Conservation (phyloP, 2,888 invertebrate genomes). For the Eledona agricola region DNA sequence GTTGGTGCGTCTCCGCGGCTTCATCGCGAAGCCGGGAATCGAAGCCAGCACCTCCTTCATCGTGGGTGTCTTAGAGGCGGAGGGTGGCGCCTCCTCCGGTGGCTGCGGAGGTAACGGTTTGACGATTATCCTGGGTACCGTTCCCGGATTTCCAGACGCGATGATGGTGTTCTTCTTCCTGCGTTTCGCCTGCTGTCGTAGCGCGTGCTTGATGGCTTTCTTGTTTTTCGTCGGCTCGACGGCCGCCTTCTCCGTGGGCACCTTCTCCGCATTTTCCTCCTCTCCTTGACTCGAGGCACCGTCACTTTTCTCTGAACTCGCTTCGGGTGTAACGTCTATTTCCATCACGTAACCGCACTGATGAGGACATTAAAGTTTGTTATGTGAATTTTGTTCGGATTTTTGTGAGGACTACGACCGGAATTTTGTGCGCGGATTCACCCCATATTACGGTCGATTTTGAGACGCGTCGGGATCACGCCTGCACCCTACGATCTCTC, state of each 20-base stretch:
- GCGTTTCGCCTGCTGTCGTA: slow-evolving; percentile 79
- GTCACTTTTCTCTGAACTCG: slow-evolving; percentile 53
- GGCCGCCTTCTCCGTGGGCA: slow-evolving; percentile 29
- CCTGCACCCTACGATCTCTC: slow-evolving; percentile 6
- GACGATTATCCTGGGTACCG: slow-evolving; percentile 81
- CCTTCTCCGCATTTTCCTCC: slow-evolving; percentile 47
- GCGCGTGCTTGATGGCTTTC: slow-evolving; percentile 79
- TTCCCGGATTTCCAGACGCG: slow-evolving; percentile 70
- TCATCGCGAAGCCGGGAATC: slow-evolving; percentile 87
- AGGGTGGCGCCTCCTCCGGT: slow-evolving; percentile 57
- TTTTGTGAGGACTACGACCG: slow-evolving; percentile 21
- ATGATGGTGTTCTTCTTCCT: slow-evolving; percentile 81
- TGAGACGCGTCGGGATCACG: slow-evolving; percentile 30
- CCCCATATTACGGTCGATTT: slow-evolving; percentile 50
- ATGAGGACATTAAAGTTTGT: slow-evolving; percentile 45
- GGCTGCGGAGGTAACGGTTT: slow-evolving; percentile 80
- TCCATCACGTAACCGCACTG: slow-evolving; percentile 57
- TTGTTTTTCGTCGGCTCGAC: slow-evolving; percentile 61
- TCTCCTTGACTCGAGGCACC: slow-evolving; percentile 50
- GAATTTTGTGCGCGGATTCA: slow-evolving; percentile 44
- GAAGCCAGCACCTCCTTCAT: slow-evolving; percentile 88
- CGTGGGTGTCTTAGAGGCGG: slow-evolving; percentile 66
- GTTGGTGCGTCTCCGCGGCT: slow-evolving; percentile 79
- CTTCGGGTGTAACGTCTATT: slow-evolving; percentile 61
- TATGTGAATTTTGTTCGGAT: slow-evolving; percentile 1